These are phyloP conservation scores for Salticus scenicus DNA, from an alignment of 2,888 invertebrate species.

Conservation along the genomic window DNA sequence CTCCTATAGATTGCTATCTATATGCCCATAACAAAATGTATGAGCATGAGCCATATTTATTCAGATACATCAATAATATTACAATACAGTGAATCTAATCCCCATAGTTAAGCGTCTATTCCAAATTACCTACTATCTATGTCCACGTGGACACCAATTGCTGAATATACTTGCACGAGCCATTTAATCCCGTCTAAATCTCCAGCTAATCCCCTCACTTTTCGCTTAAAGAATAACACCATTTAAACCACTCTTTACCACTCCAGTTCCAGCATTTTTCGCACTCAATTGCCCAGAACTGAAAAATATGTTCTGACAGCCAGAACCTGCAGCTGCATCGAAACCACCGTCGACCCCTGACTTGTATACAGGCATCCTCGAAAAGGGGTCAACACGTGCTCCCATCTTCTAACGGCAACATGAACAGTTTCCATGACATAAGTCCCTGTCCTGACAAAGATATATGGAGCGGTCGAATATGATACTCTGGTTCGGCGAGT, in stretches of 20 bases:
- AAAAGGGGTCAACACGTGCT: conserved; percentile 44
- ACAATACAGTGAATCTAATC: no score
- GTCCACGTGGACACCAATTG: no score
- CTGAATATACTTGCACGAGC: no score
- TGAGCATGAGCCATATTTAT: no score
- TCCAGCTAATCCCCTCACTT: no score
- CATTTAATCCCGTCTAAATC: no score
- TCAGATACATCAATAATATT: no score
- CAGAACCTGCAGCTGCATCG: conserved; percentile 50
- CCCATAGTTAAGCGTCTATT: no score
- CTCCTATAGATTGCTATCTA: no score
- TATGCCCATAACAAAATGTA: no score
- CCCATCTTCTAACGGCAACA: background rate
- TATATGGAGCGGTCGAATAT: background rate
- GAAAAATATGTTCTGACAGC: conserved; percentile 42
- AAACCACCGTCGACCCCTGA: background rate
- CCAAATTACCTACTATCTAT: no score
- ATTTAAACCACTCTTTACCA: background rate
- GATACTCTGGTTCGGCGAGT: conserved; percentile 2
- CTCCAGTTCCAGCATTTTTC: background rate
- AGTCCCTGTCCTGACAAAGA: background rate
- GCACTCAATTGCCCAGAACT: conserved; percentile 22
- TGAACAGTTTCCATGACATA: background rate
- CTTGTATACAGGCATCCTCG: background rate
- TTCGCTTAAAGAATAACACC: background rate